phyloP scores from a whole-genome alignment of 2,113 vertebrate genomes.

The Bungarus multicinctus region DNA sequence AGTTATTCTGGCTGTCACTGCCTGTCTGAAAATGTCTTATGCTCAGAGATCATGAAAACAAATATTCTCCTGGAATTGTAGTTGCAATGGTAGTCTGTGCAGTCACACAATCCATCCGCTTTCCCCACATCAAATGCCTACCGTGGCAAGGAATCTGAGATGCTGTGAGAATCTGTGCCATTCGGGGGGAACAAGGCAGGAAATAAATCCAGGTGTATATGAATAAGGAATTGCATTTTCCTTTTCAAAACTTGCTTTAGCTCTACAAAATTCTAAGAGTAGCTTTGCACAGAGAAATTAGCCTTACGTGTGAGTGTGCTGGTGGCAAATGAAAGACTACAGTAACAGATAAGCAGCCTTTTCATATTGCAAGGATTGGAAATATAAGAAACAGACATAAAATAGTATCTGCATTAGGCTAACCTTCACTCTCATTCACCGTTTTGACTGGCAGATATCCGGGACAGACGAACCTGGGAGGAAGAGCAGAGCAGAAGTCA shows the following conservation, averaged over 20 bases:
- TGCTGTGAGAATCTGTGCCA: not conserved
- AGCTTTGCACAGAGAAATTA: not conserved
- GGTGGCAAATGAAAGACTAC: not conserved
- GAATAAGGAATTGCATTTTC: not conserved
- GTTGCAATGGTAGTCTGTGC: not conserved
- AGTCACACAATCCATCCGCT: not conserved
- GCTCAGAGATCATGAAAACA: not conserved
- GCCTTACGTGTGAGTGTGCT: not conserved
- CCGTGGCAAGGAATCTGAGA: not conserved
- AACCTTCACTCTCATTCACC: not conserved
- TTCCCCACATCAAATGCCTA: not conserved
- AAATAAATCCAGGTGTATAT: not conserved
- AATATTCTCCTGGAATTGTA: not conserved
- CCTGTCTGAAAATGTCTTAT: not conserved
- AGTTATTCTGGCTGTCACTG: not conserved
- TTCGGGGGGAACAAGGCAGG: not conserved
- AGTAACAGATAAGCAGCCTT: not conserved
- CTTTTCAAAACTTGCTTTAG: not conserved
- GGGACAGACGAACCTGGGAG: conserved; percentile 75
- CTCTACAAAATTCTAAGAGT: not conserved
- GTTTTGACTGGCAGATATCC: conserved; percentile 72
- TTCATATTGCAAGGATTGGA: not conserved
- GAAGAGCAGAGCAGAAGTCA: conserved; percentile 70
- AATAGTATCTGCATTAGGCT: not conserved
- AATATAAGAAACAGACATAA: not conserved